Evolutionary conservation across 2,888 invertebrate species (phyloP), one percentile per base, ranked within the genome.

Genomic region (Blastobasis lacticolella): DNA sequence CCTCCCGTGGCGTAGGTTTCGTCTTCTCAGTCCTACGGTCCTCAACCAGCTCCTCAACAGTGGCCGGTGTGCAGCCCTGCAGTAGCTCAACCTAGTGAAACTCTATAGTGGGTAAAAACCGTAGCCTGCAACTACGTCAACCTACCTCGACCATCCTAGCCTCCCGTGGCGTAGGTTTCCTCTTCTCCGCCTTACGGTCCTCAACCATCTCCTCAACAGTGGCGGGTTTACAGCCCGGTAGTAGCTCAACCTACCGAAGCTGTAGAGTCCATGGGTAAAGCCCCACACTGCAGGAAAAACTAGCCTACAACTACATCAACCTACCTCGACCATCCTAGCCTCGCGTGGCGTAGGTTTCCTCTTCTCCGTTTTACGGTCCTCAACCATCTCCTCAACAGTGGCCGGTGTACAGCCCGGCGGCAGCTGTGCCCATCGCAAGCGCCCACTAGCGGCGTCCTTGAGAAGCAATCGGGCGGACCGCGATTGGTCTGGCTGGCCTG

Each of bases 401-500:
- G 88, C 81, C 57, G 94, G 94, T 1, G 78, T 63, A 0, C 87
- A 67, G 7, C 89, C 92, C 0, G 97, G 96, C 4, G 99, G 98
- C 0, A 95, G 92, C 58, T 93, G 89, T 50, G 94, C 95, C 88
- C 94, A 97, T 4, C 94, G 85, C 41, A 99, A 82, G 62, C 93
- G 93, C 0, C 99, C 99, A 73, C 92, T 92, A 1, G 97, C 94
- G 62, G 93, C 97, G 75, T 99, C 98, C 73, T 99, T 99, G 0
- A 99, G 90, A 55, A 99, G 88, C 54, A 94, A 92, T 41, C 99
- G 91, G 0, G 98, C 94, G 0, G 98, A 94, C 37, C 99, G 91
- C 0, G 98, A 92, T 75, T 94, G 94, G 86, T 99, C 99, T 0
- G 99, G 99, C 64, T 97, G 94, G 0, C 99, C 99, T 54, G 94